Evolutionary conservation across 30 jellyfish, hydroid and myxozoan genomes (phyloP), one percentile per base, ranked within the genome.

Genomic region (Mastigias papua): DNA sequence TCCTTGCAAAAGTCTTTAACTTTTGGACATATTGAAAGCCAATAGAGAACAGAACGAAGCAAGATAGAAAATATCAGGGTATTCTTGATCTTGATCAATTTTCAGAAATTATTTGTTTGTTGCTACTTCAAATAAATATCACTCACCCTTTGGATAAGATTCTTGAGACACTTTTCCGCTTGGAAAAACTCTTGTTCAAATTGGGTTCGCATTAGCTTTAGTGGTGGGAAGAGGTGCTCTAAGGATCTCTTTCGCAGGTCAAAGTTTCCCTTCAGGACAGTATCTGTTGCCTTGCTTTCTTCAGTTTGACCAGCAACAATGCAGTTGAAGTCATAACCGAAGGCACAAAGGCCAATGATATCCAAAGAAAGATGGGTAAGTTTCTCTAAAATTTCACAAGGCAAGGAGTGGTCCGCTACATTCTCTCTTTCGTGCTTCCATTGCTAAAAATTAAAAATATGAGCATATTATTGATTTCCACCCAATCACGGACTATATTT

Each of bases 311-410:
- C 90, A 30, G 78, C 80, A 29, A 42, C 21, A n/a, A 87, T 33
- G 72, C 96, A 76, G 34, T 87, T 49, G 86, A 87, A 87, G 19
- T 64, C 34, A 69, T 87, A 78, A 7, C 96, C 96, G 76, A 87
- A 76, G 31, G 96, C 96, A 67, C 96, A 75, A 25, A 64, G 42
- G 35, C 96, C 96, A 31, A 87, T 68, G 67, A 87, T 81, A 58
- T 87, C 96, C 23, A 87, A 57, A 13, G 90, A 49, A 23, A 87
- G 69, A 48, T 87, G 86, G 11, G 90, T 87, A 25, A 87, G 90
- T 81, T 66, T 66, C 64, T 75, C 96, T 21, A 87, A 28, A 1
- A 87, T 80, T 25, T 85, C 88, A 63, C 87, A 46, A 16, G 72
- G 83, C 34, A 72, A 30, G 6, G 89, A 11, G 13, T 58, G 65